Base-by-base conservation (phyloP, 2,888 invertebrate genomes). In the Galerucella nymphaeae region DNA sequence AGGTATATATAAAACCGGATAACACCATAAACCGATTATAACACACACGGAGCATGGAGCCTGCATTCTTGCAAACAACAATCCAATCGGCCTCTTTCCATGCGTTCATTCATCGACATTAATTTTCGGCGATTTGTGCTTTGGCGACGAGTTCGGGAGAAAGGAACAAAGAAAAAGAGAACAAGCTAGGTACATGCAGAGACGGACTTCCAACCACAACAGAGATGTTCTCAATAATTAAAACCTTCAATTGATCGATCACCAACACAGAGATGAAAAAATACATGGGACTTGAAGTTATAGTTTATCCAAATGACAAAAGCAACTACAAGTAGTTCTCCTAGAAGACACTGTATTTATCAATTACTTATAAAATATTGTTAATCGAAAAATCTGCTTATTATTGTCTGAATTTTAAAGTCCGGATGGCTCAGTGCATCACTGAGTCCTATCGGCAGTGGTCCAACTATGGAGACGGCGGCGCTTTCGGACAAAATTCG, bases 41-140 rank as follows among this genome's bases (percentile, higher is more conserved):
- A 14, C 48, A 53, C 53, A 53, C 18, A 53, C 10, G 53, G 9
- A 53, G 53, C 53, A 18, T 20, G 53, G 9, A 53, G 53, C 53
- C 53, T 20, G 23, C 45, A 63, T 48, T 59, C 38, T 38, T 59
- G 23, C 59, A 59, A 59, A 59, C 59, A 30, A 38, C 59, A 38
- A 59, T 57, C 57, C 57, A 23, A 30, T 38, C 38, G 59, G 38
- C 59, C 59, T 59, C 59, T 59, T 30, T n/a, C 38, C 30, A 38
- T 38, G n/a, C 38, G 55, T 66, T 66, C 66, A 66, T 66, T 66
- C 66, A 66, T 66, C 65, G 53, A 23, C 42, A 38, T 55, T 38
- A 66, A 66, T 66, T 66, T 66, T 38, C 55, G 66, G 55, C 66
- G 55, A 55, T 55, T 66, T 55, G 53, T 14, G 65, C 65, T 41